Evolutionary conservation across 2,888 invertebrate species (phyloP), one percentile per base, ranked within the genome.

Genomic region (Aspidiotus destructor): DNA sequence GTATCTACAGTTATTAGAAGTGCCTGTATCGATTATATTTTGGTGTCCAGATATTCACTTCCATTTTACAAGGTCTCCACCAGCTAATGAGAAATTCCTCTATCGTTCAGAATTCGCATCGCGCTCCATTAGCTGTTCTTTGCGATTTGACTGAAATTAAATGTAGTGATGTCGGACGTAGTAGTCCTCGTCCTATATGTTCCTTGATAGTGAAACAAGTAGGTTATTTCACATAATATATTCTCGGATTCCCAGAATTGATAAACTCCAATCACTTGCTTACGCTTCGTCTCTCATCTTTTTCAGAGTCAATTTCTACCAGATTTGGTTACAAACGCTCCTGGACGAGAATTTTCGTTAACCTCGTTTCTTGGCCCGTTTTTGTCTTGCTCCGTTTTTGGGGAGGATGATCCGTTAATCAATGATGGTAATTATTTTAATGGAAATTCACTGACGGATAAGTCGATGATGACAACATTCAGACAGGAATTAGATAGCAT

Each of bases 351-450:
- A 79, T 82, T 96, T 69, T 86, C 90, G 0, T 83, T 87, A 64
- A 85, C 88, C 60, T 89, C 92, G 69, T 92, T 86, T 76, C 82
- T 99, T 8, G 96, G 95, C 15, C 92, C 96, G 0, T 96, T 98
- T 79, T 82, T 98, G 72, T 86, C 87, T 10, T 85, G 96, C 0
- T 95, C 96, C 0, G 84, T 95, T 2, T 93, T 96, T 77, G 92
- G 91, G 52, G 96, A 97, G 76, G 96, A 96, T 77, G 90, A 92
- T 77, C 89, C 89, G 0, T 86, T 89, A 72, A 85, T 93, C n/a
- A 91, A 90, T 0, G 90, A 92, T 74, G 28, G 28, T 28, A 87
- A 84, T 71, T 85, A 84, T 74, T 84, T 85, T 75, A 69, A 62
- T 48, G 83, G 82, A 1, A 84, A 83, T 70, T 79, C 80, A 1